phyloP scores from a whole-genome alignment of 2,888 invertebrate genomes.

The Phengaris arion region DNA sequence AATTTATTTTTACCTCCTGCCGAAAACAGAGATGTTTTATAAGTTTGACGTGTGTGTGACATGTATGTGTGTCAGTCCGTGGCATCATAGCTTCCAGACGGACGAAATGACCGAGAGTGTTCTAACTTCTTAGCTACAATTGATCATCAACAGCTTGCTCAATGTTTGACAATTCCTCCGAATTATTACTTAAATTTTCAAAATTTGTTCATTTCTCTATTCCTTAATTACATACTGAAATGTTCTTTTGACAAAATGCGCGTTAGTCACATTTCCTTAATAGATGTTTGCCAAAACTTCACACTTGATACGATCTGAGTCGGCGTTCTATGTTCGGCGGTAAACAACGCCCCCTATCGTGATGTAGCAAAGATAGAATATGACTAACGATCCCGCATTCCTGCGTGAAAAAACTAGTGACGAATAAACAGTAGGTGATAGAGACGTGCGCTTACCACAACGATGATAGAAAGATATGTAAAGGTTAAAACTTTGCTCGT shows the following conservation, averaged over 20 bases:
- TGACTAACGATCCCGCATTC: constrained; percentile 26
- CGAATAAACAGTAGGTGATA: neutral
- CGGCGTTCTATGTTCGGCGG: constrained; percentile 40
- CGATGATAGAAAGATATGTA: neutral
- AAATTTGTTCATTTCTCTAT: neutral
- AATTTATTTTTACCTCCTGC: neutral
- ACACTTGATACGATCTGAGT: constrained; percentile 36
- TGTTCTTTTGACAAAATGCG: neutral
- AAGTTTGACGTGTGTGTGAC: no score
- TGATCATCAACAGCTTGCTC: no score
- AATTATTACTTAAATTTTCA: no score
- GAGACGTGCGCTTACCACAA: neutral
- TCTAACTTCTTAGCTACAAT: no score
- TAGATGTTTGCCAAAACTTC: constrained; percentile 24
- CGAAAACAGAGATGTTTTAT: no score
- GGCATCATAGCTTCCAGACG: no score
- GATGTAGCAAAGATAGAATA: constrained; percentile 7
- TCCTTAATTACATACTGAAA: neutral
- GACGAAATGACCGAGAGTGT: no score
- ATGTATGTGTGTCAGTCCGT: no score
- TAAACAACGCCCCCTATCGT: constrained; percentile 38
- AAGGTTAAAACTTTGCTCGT: neutral
- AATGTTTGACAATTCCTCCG: no score
- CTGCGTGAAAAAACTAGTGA: constrained; percentile 17
- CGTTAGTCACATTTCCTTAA: constrained; percentile 19